Evolutionary conservation across 2,797 vertebrate genomes (phyloP), one percentile per base, ranked within the genome.

Genomic region (Alcedo quadribrachys): DNA sequence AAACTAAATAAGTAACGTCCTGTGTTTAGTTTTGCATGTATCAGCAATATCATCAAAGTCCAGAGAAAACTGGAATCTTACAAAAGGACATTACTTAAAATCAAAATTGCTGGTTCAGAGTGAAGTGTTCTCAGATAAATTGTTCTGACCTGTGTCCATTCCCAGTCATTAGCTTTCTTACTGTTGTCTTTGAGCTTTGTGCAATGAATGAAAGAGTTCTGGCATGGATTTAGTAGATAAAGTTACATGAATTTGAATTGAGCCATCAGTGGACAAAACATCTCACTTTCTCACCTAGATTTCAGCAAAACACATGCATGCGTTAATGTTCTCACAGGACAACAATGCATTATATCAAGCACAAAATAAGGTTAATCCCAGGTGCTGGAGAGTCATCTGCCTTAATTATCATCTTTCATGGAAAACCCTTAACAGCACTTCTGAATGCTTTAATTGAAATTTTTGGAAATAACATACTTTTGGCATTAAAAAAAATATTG

Each of bases 361-460:
- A 61, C 28, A 82, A 93, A 67, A 81, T 22, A 63, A 86, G 4
- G 28, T 61, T 85, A 33, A 19, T 88, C 25, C 11, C 55, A 82
- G 28, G 11, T 73, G 61, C n/a, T 71, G 33, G 21, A 79, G 69
- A 81, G 81, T 78, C n/a, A 82, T 78, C 42, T 84, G 28, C 43
- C 24, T 81, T 85, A 92, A 95, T 92, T 89, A 80, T 16, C 25
- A 28, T 69, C 37, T 89, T 90, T 81, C 46, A 90, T 9, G 14
- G n/a, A 91, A 95, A 73, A 7, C 22, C 7, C 61, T 80, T 69
- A 91, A 86, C 24, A 74, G 15, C 22, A 70, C 17, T 91, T 81
- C 77, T 61, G 55, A 85, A 69, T 77, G 46, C 8, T 91, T 93
- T 94, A 95, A 94, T 61, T 93, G 45, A 91, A 92, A 85, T 65